These are phyloP conservation scores for Artemia sinica DNA, from an alignment of 2,888 invertebrate species.

Conservation along the genomic window DNA sequence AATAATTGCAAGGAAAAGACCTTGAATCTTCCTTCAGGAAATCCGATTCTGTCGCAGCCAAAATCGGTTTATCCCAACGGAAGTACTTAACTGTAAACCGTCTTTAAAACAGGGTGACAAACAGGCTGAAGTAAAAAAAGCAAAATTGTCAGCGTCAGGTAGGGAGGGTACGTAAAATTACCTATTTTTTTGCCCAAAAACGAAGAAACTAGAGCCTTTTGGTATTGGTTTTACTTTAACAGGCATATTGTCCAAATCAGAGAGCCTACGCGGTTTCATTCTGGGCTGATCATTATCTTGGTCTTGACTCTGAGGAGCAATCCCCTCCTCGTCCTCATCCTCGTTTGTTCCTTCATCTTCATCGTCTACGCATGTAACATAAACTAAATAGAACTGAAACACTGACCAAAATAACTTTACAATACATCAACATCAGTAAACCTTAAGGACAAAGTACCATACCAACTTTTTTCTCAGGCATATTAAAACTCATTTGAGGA, in stretches of 20 bases:
- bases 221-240: conserved; percentile 79
- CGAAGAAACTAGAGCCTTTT: conserved; percentile 74
- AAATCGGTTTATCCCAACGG: no score
- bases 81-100: background rate
- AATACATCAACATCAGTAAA: no score
- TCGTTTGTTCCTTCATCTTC: conserved; percentile 30
- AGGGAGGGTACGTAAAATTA: conserved; percentile 37
- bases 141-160: conserved; percentile 14
- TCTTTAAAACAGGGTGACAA: conserved; percentile 17
- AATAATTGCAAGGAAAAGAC: no score
- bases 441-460: no score
- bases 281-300: conserved; percentile 27
- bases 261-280: conserved; percentile 65
- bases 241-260: conserved; percentile 57
- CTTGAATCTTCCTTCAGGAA: no score
- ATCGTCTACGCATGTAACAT: conserved; percentile 16
- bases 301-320: conserved; percentile 33
- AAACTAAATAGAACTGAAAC: background rate
- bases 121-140: conserved; percentile 14
- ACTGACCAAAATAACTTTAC: no score
- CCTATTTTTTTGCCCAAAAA: conserved; percentile 83
- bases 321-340: conserved; percentile 37
- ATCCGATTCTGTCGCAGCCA: no score
- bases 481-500: no score
- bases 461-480: no score